phyloP scores from a whole-genome alignment of 2,888 invertebrate genomes.

The Automeris io region DNA sequence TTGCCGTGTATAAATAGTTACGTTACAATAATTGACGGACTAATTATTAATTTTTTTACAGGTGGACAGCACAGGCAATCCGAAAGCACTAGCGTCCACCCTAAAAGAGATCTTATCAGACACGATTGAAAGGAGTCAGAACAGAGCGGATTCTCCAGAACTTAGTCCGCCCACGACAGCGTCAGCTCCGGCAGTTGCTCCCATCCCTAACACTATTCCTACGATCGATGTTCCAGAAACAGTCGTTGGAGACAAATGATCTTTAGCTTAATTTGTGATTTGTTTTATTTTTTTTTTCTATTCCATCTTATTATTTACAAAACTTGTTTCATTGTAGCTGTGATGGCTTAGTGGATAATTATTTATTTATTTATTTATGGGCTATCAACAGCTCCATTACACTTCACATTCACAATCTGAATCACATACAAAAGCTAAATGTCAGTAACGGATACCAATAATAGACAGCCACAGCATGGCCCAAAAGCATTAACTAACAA shows the following conservation, averaged over 20 bases:
- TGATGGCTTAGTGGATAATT: no score
- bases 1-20: no score
- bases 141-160: constrained; percentile 22
- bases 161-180: constrained; percentile 19
- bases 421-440: no score
- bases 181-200: constrained; percentile 32
- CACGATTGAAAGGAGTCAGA: constrained; percentile 46
- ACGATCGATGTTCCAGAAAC: constrained; percentile 14
- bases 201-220: constrained; percentile 8
- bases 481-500: no score
- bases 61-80: constrained; percentile 63
- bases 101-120: constrained; percentile 63
- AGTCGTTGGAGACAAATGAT: constrained; percentile 24
- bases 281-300: constrained; percentile 26
- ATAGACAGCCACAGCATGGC: no score
- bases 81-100: constrained; percentile 53
- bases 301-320: constrained; percentile 24
- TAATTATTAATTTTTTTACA: constrained; percentile 15
- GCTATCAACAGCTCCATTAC: no score
- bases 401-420: no score
- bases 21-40: no score
- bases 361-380: no score
- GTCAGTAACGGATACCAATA: no score
- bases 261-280: constrained; percentile 27
- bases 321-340: constrained; percentile 12